A percentile compares a stretch with the other conserved stretches of the same genome.
Evolutionary conservation across 2,797 vertebrate species (phyloP).

Genomic region (Anguilla marmorata): DNA sequence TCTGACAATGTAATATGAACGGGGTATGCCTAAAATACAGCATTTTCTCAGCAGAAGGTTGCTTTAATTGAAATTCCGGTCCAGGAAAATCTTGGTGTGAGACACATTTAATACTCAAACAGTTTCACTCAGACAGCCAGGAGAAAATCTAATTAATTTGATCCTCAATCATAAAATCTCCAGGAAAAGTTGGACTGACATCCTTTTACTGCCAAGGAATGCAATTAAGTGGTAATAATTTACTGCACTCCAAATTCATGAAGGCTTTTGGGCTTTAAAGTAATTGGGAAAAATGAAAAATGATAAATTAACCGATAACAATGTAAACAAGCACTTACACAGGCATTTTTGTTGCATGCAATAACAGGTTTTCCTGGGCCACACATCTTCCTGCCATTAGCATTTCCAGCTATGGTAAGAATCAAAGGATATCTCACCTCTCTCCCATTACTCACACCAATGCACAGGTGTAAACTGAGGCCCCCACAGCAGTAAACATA

Average conservation of each 20-base stretch:
- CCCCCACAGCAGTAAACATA: constrained; percentile 29
- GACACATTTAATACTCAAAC: constrained; percentile 45
- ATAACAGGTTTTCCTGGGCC: constrained; percentile 6
- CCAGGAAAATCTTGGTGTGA: constrained; percentile 25
- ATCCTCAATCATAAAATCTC: constrained; percentile 68
- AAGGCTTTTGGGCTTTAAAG: constrained; percentile 65
- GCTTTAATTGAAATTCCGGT: constrained; percentile 38
- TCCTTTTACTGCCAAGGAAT: constrained; percentile 55
- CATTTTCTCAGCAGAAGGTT: constrained; percentile 26
- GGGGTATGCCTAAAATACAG: constrained; percentile 2
- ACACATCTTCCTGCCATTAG: neutral
- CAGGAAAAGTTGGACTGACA: constrained; percentile 59
- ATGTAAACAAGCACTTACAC: constrained; percentile 40
- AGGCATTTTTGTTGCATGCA: neutral
- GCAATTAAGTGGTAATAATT: constrained; percentile 71
- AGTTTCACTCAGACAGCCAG: constrained; percentile 56
- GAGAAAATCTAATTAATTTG: constrained; percentile 69
- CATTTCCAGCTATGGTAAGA: neutral
- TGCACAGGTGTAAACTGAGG: constrained; percentile 33
- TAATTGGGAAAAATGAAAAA: constrained; percentile 59
- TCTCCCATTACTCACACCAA: constrained; percentile 45
- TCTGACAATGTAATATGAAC: constrained; percentile 1
- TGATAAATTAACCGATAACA: constrained; percentile 58
- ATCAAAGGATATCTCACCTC: constrained; percentile 40
- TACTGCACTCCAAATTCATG: constrained; percentile 63